Base-by-base conservation (phyloP, 2,113 vertebrate species). In the Speoplatyrhinus poulsoni region DNA sequence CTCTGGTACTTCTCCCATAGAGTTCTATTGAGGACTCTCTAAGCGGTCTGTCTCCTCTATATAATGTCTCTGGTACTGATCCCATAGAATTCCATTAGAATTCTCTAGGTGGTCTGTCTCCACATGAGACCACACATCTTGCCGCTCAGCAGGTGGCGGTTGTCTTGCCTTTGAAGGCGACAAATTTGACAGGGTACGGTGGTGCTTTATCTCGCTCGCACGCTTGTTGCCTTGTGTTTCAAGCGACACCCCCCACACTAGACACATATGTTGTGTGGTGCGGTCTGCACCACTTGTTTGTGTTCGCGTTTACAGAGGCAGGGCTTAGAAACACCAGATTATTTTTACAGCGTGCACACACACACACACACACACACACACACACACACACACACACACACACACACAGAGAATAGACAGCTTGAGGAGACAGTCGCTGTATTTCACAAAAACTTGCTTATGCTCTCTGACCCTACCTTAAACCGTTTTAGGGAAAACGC, bases 171-270 rank as follows among this genome's bases (percentile, higher is more conserved):
- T 84, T 79, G 67, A 9, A 64, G 76, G 74, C 84, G 82, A 86
- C 90, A 26, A 87, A 90, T 90, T 89, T 84, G 89, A 87, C 82
- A 73, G 71, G 83, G 62, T 19, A 19, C 26, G 26, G 26, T 26
- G 26, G 76, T 64, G 71, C 36, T 82, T 88, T 90, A 87, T 91
- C 86, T 92, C 88, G 87, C 88, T 90, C 6, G 91, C 91, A 89
- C 89, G 90, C 89, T 87, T 58, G 64, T 50, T 10, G 74, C 52
- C 82, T 66, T 83, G 80, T 73, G 81, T 83, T 68, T 32, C 79
- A 68, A 57, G 67, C 87, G 88, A 88, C 88, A 89, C 89, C 87
- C 84, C 85, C 60, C 68, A 68, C 58, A 90, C 88, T 84, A 80
- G 87, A 82, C 72, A 33, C 62, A 67, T 65, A 26, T 41, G 36